phyloP scores from a whole-genome alignment of 2,113 vertebrate genomes.

The Paedocypris sp. region DNA sequence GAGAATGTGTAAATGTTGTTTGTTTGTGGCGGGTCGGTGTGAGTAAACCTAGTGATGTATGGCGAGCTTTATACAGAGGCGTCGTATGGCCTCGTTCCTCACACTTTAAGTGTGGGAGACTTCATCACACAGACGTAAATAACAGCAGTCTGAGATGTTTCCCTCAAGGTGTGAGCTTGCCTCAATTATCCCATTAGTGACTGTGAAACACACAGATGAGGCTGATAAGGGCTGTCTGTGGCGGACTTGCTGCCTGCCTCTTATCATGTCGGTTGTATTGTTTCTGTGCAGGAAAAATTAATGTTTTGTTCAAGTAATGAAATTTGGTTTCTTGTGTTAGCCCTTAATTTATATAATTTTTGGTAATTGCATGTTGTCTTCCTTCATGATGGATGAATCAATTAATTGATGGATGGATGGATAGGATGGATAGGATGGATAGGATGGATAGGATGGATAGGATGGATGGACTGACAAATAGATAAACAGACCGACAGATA shows the following conservation, averaged over 20 bases:
- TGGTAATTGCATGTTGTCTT: too few relatives aligned
- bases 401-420: too few relatives aligned
- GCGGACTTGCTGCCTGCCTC: slow-evolving; percentile 21
- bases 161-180: slow-evolving; percentile 4
- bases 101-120: slow-evolving; percentile 24
- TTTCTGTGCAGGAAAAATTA: too few relatives aligned
- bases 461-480: too few relatives aligned
- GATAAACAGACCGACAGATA: too few relatives aligned
- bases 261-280: too few relatives aligned
- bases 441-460: too few relatives aligned
- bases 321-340: too few relatives aligned
- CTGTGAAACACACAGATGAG: slow-evolving; percentile 6
- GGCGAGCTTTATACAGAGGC: slow-evolving; percentile 30
- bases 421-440: too few relatives aligned
- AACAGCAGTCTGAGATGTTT: slow-evolving; percentile 39
- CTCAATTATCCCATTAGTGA: slow-evolving; percentile 43
- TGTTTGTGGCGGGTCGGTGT: slow-evolving; percentile 26
- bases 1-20: slow-evolving; percentile 41
- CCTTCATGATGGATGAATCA: too few relatives aligned
- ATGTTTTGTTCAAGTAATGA: too few relatives aligned
- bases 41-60: slow-evolving; percentile 42
- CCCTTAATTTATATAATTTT: too few relatives aligned
- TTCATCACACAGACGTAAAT: slow-evolving; percentile 31
- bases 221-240: slow-evolving; percentile 10
- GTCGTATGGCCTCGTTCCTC: slow-evolving; percentile 8